Base-by-base conservation (phyloP, 2,113 vertebrate genomes). In the Sylvietta virens region DNA sequence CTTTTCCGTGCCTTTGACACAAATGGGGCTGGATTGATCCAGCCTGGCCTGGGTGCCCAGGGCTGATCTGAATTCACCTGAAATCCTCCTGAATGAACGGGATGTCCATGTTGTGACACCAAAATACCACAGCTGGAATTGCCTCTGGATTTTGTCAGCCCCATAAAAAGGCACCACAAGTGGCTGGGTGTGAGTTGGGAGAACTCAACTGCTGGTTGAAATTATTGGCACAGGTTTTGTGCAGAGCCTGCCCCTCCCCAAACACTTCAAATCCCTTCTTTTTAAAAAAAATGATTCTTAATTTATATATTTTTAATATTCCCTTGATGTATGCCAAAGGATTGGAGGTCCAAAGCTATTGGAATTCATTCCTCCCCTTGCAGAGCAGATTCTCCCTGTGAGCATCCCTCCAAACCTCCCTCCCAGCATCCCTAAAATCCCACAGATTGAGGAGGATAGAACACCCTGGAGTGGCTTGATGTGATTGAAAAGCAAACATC, bases 151-250 rank as follows among this genome's bases (percentile, higher is more conserved):
- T 77, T 53, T 57, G 15, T 44, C 1, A 5, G 33, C 15, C n/a
- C 80, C 7, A 5, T 27, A 16, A 56, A 64, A 80, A 62, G 19
- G 45, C 40, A 33, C 14, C 3, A 1, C 2, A 1, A 9, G 60
- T 6, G 54, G 57, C 13, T 81, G 51, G 33, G 5, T 47, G 7
- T 0, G 8, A 73, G 9, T 0, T 0, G 3, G 58, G 26, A 40
- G 22, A 11, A 6, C 31, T 60, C 0, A 0, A 4, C 21, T 1
- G 4, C n/a, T 42, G n/a, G 10, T 11, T 62, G 60, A 45, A 78
- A 65, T 26, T 23, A 6, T 8, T 27, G 24, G 16, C 19, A 26
- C 3, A 5, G 31, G 13, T 50, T 88, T 83, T 62, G 47, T 45
- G 45, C 28, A 17, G 27, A 61, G 10, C 13, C 37, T 23, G 13